Evolutionary conservation across 2,888 invertebrate genomes (phyloP).

Genomic region (Steromphala cineraria): DNA sequence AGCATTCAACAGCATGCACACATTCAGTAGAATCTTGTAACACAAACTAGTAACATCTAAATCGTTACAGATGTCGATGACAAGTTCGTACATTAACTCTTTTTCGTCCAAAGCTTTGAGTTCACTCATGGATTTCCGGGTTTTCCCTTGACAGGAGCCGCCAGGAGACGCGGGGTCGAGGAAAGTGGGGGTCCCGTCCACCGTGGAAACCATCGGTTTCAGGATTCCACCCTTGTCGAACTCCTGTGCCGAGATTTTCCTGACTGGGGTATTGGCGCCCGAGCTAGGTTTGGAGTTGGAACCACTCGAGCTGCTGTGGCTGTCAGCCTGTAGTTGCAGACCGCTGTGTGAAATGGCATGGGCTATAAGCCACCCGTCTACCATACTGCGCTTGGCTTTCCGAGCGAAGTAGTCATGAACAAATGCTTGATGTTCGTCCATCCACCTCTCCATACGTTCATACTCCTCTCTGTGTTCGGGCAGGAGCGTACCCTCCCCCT

Average conservation of each 20-base stretch:
- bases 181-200: constrained; percentile 95
- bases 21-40: constrained; percentile 74
- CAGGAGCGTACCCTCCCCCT: constrained; percentile 42
- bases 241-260: constrained; percentile 95
- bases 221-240: constrained; percentile 93
- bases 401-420: constrained; percentile 94
- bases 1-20: constrained; percentile 72
- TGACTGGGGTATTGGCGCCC: constrained; percentile 94
- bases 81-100: constrained; percentile 74
- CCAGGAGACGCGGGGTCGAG: constrained; percentile 76
- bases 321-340: constrained; percentile 46
- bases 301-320: constrained; percentile 59
- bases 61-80: constrained; percentile 74
- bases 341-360: constrained; percentile 67
- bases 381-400: constrained; percentile 93
- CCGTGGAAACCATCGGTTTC: constrained; percentile 91
- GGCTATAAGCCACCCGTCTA: constrained; percentile 91
- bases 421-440: constrained; percentile 97
- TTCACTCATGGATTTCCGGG: constrained; percentile 78
- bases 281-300: constrained; percentile 77
- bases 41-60: constrained; percentile 73
- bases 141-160: constrained; percentile 77
- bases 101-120: constrained; percentile 72
- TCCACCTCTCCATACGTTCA: constrained; percentile 89
- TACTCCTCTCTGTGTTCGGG: constrained; percentile 56